These are phyloP conservation scores for Blastomussa wellsi DNA, from an alignment of 92 coral and sea anemone species.

Conservation along the genomic window DNA sequence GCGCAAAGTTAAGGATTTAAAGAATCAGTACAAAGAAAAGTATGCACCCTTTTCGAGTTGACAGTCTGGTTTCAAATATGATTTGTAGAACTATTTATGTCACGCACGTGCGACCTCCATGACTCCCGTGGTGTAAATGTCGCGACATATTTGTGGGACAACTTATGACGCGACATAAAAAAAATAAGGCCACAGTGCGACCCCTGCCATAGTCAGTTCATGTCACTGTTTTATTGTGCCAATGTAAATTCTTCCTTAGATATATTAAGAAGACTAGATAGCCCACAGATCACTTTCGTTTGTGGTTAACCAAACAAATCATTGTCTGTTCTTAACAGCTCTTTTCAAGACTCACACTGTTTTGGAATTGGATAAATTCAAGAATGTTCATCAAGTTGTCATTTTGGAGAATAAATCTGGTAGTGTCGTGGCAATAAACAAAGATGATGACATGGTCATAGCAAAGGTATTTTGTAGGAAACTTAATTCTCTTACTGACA, in stretches of 20 bases:
- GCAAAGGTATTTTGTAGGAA: conserved; percentile 28
- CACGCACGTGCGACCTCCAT: no score
- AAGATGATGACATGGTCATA: not conserved
- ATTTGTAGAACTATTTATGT: no score
- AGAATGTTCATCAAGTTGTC: conserved; percentile 7
- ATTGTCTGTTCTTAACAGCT: not conserved
- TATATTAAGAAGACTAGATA: not conserved
- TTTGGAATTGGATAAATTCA: not conserved
- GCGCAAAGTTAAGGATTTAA: conserved; percentile 34
- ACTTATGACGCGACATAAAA: no score
- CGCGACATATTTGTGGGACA: no score
- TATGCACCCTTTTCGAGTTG: no score
- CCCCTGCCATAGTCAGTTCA: no score
- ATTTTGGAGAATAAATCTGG: conserved; percentile 21
- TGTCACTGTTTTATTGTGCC: no score
- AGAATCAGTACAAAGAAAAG: conserved; percentile 44
- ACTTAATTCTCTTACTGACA: no score
- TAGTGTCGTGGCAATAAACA: conserved; percentile 29
- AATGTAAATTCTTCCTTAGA: not conserved
- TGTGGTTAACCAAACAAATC: not conserved
- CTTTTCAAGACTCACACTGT: conserved; percentile 25
- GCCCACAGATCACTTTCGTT: not conserved
- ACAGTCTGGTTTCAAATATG: no score
- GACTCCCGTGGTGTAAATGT: no score
- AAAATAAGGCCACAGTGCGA: no score